Base-by-base conservation (phyloP, 2,113 vertebrate species). In the Oncorhynchus gorbuscha region DNA sequence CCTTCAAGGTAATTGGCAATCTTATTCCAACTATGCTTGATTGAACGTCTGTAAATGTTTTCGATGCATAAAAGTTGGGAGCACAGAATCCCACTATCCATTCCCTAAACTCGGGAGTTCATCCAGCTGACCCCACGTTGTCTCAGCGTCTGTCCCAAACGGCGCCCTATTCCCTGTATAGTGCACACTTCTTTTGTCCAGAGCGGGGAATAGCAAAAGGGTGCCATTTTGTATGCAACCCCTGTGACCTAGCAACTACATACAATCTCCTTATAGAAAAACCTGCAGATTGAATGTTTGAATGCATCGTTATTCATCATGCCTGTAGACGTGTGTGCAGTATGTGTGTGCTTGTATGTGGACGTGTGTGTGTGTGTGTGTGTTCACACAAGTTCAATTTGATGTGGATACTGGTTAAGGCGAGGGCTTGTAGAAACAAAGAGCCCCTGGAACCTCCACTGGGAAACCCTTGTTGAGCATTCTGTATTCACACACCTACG, bases 1-100 rank as follows among this genome's bases (percentile, higher is more conserved):
- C 76, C 81, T 87, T 84, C 81, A 76, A 84, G 81, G 78, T 87
- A 88, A 91, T 86, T 88, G 88, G 81, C 83, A 90, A 87, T 92
- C 83, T 87, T 76, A 75, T 83, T 86, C 81, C 79, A 80, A 84
- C 69, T 75, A 85, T 71, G 81, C 81, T 86, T 90, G 68, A 83
- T 89, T 88, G 84, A 87, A 81, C 83, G 76, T 76, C 84, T 77
- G 79, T 83, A 85, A 90, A 81, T 86, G 84, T 88, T 87, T 88
- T 83, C 55, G 79, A 74, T 78, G 73, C 73, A 83, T 79, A 84
- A 58, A 82, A 81, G 86, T 85, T 81, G 64, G 76, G 84, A 81
- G 79, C 84, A 85, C 79, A 22, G 28, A 76, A 81, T 79, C 72
- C 76, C 73, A 77, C 74, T 22, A 9, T 22, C 7, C 59, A 9